A percentile compares a stretch with the other conserved stretches of the same genome.
These are phyloP conservation scores for Anagyrus pseudococci DNA, from an alignment of 2,888 invertebrate species.

Conservation along the genomic window DNA sequence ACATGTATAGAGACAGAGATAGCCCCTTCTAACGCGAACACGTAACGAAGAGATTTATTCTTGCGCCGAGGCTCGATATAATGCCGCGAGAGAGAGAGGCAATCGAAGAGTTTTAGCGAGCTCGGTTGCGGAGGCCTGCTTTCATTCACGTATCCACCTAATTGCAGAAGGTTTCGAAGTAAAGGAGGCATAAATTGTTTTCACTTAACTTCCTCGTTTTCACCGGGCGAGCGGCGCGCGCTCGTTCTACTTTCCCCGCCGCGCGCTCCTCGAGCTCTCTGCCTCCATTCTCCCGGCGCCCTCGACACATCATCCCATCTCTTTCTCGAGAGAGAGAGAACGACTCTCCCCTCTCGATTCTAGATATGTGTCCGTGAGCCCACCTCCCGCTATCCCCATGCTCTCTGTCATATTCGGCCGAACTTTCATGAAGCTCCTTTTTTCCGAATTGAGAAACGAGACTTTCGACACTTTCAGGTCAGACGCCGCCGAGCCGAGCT, in stretches of 20 bases:
- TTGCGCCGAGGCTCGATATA: too few species aligned
- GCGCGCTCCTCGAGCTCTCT: conserved; percentile 3
- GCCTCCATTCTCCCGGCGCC: background rate
- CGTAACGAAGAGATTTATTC: too few species aligned
- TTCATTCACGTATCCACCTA: conserved; percentile 7
- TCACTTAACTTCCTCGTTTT: conserved; percentile 61
- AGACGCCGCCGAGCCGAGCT: background rate
- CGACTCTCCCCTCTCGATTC: too few species aligned
- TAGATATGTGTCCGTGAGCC: background rate
- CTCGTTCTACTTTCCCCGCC: conserved; percentile 58
- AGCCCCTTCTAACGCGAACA: too few species aligned
- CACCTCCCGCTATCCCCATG: background rate
- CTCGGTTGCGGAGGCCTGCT: conserved; percentile 7
- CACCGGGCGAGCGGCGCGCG: conserved; percentile 46
- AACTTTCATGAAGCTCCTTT: background rate
- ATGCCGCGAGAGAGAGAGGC: too few species aligned
- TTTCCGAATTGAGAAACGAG: conserved; percentile 8
- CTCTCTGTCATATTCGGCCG: background rate
- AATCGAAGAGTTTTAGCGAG: too few species aligned
- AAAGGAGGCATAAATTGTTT: conserved; percentile 48
- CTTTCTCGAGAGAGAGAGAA: too few species aligned
- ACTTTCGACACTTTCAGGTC: conserved; percentile 17
- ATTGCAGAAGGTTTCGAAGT: conserved; percentile 12
- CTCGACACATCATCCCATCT: background rate
- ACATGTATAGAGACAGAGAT: too few species aligned